Conservation (phyloP, 2,797 vertebrate genomes). For the Melanotaenia boesemani region DNA sequence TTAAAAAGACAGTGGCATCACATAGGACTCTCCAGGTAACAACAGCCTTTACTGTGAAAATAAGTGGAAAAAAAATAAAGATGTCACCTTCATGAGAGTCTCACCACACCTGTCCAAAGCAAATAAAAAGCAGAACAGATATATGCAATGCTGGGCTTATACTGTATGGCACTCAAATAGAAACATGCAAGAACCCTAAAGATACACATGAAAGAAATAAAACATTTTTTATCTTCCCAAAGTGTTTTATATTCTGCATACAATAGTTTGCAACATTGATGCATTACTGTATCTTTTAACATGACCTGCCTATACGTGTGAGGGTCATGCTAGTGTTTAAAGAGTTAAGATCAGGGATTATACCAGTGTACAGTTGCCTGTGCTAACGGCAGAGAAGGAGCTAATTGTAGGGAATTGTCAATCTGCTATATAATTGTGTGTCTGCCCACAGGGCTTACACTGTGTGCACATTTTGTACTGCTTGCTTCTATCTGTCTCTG, state of each 20-base stretch:
- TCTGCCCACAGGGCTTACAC: conserved; percentile 7
- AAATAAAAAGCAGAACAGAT: not conserved
- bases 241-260: not conserved
- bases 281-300: not conserved
- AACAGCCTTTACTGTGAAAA: too few species aligned
- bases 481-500: not conserved
- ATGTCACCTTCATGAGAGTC: not conserved
- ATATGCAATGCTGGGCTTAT: not conserved
- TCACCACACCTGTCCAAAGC: not conserved
- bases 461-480: conserved; percentile 21
- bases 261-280: not conserved
- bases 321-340: conserved; percentile 40
- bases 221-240: not conserved
- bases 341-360: conserved; percentile 62
- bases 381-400: conserved; percentile 44
- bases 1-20: too few species aligned
- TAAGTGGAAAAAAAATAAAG: too few species aligned
- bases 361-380: conserved; percentile 52
- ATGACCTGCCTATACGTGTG: conserved; percentile 11
- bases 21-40: too few species aligned
- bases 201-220: too few species aligned
- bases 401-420: conserved; percentile 63
- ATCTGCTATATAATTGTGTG: conserved; percentile 19
- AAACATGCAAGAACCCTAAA: not conserved
- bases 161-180: not conserved